These are phyloP conservation scores for Atrichornis clamosus DNA, from an alignment of 2,113 vertebrate species.

Conservation along the genomic window DNA sequence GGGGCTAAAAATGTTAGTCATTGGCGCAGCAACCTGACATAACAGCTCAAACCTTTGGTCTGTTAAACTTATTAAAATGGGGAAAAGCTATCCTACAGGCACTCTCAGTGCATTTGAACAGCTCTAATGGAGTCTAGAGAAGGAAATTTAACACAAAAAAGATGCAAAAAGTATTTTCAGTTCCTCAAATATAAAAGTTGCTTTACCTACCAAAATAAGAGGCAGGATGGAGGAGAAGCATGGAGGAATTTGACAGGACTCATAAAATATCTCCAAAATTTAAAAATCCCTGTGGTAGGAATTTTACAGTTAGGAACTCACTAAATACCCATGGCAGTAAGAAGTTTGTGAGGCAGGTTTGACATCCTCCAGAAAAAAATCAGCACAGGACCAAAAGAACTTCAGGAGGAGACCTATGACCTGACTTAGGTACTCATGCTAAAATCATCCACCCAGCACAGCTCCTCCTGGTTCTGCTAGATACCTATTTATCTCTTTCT, in stretches of 20 bases:
- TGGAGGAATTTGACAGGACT: neutral
- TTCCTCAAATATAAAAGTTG: neutral
- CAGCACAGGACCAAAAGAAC: neutral
- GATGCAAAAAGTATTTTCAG: neutral
- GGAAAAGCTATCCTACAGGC: neutral
- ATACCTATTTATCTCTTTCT: neutral
- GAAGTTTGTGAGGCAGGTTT: neutral
- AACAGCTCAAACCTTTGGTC: neutral
- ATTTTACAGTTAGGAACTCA: neutral
- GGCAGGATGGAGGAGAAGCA: neutral
- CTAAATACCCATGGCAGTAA: neutral
- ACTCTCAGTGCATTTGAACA: neutral
- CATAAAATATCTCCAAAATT: neutral
- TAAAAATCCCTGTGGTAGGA: neutral
- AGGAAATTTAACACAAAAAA: neutral
- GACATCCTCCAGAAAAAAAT: neutral
- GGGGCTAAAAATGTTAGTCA: neutral
- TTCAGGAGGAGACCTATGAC: neutral
- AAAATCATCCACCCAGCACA: neutral
- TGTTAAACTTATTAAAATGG: slow-evolving; percentile 11
- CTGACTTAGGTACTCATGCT: neutral
- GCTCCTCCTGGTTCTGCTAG: neutral
- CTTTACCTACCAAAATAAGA: neutral
- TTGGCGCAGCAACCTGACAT: neutral
- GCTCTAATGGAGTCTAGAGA: neutral